phyloP scores from a whole-genome alignment of 1,140 invertebrate species.

The Oryctes rhinoceros region DNA sequence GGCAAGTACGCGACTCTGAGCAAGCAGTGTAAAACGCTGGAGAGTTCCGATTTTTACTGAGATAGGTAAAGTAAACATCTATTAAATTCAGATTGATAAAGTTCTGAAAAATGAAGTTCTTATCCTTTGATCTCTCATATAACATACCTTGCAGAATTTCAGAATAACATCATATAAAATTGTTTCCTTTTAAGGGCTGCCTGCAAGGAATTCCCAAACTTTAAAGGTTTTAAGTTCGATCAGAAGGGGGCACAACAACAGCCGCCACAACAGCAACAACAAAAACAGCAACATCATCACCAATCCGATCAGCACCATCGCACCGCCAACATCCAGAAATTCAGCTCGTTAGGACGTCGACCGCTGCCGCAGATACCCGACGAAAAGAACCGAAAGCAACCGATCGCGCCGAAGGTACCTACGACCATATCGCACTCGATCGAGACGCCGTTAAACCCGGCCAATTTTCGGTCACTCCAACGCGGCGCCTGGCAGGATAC shows the following conservation, averaged over 20 bases:
- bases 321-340: conserved; percentile 59
- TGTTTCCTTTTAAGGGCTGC: conserved; percentile 53
- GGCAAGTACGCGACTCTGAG: conserved; percentile 89
- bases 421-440: conserved; percentile 48
- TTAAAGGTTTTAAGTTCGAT: conserved; percentile 61
- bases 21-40: conserved; percentile 94
- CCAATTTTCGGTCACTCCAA: conserved; percentile 59
- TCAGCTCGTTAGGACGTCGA: conserved; percentile 59
- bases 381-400: conserved; percentile 59
- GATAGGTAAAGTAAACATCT: conserved; percentile 62
- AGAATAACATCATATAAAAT: too few relatives aligned
- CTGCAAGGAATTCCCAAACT: conserved; percentile 63
- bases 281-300: conserved; percentile 31
- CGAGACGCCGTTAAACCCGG: conserved; percentile 58
- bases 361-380: conserved; percentile 60
- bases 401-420: conserved; percentile 58
- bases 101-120: too few relatives aligned
- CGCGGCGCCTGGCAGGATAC: conserved; percentile 61
- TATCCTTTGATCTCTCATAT: too few relatives aligned
- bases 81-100: too few relatives aligned
- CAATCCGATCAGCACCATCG: conserved; percentile 48
- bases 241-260: conserved; percentile 45
- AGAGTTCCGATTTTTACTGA: conserved; percentile 94
- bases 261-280: conserved; percentile 49
- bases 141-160: too few relatives aligned